These are phyloP conservation scores for Agelastica alni DNA, from an alignment of 2,888 invertebrate species.

Conservation along the genomic window DNA sequence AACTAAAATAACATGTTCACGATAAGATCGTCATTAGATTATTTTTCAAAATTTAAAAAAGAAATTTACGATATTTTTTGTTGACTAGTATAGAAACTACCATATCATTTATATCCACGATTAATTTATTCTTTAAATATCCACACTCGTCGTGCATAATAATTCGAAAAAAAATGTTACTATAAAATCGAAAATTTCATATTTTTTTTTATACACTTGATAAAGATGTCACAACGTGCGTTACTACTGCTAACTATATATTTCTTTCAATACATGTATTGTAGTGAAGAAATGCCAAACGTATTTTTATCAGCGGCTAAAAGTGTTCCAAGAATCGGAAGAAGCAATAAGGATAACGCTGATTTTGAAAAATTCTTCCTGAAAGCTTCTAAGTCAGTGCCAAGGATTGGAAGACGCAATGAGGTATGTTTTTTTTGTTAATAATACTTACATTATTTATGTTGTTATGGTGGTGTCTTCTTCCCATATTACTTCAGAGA, in stretches of 20 bases:
- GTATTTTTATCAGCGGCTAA: constrained; percentile 53
- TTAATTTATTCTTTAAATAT: neutral
- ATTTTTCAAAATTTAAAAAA: too few species aligned
- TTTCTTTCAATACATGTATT: constrained; percentile 4
- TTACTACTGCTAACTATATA: constrained; percentile 12
- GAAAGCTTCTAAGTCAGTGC: constrained; percentile 59
- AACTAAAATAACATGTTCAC: too few species aligned
- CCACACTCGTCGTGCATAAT: neutral
- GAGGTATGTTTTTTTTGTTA: too few species aligned
- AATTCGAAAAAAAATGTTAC: neutral
- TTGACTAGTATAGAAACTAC: constrained; percentile 3
- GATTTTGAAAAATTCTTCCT: constrained; percentile 58
- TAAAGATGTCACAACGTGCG: constrained; percentile 12
- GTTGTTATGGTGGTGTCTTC: too few species aligned
- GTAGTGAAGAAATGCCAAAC: constrained; percentile 27
- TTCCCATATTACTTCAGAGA: too few species aligned
- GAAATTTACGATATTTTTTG: too few species aligned
- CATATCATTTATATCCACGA: neutral
- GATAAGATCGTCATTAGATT: too few species aligned
- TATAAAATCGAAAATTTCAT: neutral
- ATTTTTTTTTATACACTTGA: neutral
- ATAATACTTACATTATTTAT: too few species aligned
- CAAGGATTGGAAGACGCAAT: constrained; percentile 56
- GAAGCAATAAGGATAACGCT: constrained; percentile 46
- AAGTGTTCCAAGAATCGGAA: constrained; percentile 51